Evolutionary conservation across 1,140 invertebrate genomes (phyloP).

Genomic region (Drosophila grimshawi): DNA sequence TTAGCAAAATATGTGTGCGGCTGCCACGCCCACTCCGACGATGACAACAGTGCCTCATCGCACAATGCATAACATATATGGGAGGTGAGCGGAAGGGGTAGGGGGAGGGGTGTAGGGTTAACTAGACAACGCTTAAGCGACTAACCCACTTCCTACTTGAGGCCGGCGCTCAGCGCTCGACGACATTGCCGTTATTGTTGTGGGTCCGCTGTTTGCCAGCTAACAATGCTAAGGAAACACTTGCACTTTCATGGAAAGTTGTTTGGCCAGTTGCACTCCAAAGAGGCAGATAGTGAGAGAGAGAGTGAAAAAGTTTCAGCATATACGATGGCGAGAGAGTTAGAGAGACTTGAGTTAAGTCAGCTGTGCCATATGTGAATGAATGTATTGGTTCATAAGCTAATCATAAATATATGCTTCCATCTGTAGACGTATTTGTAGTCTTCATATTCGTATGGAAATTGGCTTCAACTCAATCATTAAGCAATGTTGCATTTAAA

Average conservation of each 20-base stretch:
- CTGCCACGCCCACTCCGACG: slow-evolving; percentile 25
- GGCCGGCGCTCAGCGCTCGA: slow-evolving; percentile 7
- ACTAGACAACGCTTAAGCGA: slow-evolving; percentile 39
- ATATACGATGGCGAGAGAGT: background rate
- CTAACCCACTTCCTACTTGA: slow-evolving; percentile 77
- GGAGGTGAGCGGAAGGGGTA: background rate
- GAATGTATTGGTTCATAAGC: background rate
- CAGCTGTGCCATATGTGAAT: slow-evolving; percentile 35
- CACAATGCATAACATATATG: slow-evolving; percentile 32
- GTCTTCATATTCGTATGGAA: slow-evolving; percentile 50
- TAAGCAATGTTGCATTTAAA: slow-evolving; percentile 51
- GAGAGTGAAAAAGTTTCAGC: background rate
- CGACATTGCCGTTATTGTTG: slow-evolving; percentile 46
- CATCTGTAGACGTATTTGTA: slow-evolving; percentile 1
- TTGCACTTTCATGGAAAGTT: slow-evolving; percentile 82
- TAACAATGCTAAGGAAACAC: slow-evolving; percentile 80
- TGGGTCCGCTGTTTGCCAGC: slow-evolving; percentile 11
- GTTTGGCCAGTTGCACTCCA: slow-evolving; percentile 54
- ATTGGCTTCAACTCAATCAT: slow-evolving; percentile 30
- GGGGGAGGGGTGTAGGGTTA: background rate
- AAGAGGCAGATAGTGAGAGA: slow-evolving; percentile 27
- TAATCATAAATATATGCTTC: slow-evolving; percentile 19
- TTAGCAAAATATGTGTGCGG: slow-evolving; percentile 5
- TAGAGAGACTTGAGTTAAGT: slow-evolving; percentile 18
- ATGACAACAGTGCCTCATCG: background rate